Evolutionary conservation across 2,797 vertebrate genomes (phyloP), one percentile per base, ranked within the genome.

Genomic region (Discoglossus pictus): DNA sequence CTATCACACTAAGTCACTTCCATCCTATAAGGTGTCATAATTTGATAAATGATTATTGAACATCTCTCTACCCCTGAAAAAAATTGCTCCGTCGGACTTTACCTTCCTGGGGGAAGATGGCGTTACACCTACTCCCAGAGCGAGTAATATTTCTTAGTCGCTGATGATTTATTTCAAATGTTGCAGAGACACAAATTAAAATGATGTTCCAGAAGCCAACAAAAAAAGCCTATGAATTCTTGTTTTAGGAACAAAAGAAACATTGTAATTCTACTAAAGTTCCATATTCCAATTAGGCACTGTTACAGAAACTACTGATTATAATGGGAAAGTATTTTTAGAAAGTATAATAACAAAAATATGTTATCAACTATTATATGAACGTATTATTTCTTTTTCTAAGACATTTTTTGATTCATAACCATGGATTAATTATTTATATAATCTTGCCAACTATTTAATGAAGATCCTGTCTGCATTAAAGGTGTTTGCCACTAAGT

Each of bases 1-100:
- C 10, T 10, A 11, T n/a, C 34, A 21, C 18, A 61, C 27, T 36
- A n/a, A n/a, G 21, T 15, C 34, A 61, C 40, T 75, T n/a, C 65
- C 65, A 61, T 67, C 74, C 56, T n/a, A 52, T 23, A 46, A 61
- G 58, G 23, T 39, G 55, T 58, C 55, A 43, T 21, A 25, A 54
- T 65, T 24, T 34, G 63, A 69, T 54, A 47, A 70, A 55, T 68
- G 42, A 1, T 12, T 55, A 12, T n/a, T 39, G 23, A 58, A 48
- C 39, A 50, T 43, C 48, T 61, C 46, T 61, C 31, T 61, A 50
- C 35, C 59, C 44, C 48, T 61, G 59, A 61, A 43, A 15, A 70
- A 23, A 27, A n/a, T n/a, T 68, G 21, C 73, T 67, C 56, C 36
- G 56, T 39, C 16, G 53, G 60, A 25, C 36, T 25, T 51, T 60